These are phyloP conservation scores for Paramuricea clavata DNA, from an alignment of 92 coral and sea anemone genomes.

Conservation along the genomic window DNA sequence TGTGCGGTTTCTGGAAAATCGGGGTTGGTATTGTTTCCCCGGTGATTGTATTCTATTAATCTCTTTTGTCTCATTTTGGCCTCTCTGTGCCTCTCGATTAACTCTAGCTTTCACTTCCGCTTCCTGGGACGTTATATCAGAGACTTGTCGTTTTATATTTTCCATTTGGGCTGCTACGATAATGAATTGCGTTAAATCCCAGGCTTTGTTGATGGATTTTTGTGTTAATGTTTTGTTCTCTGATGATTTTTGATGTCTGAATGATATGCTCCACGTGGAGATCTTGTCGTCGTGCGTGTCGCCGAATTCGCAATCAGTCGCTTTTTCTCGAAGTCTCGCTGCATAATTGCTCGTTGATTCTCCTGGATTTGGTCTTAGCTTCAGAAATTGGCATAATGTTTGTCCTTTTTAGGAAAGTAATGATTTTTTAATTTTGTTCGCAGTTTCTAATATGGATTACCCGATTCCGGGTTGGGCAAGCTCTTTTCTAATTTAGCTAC, in stretches of 20 bases:
- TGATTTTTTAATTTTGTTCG: constrained; percentile 63
- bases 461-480: constrained; percentile 46
- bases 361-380: constrained; percentile 23
- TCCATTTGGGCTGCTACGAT: constrained; percentile 61
- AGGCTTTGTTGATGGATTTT: too few species aligned
- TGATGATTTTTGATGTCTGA: too few species aligned
- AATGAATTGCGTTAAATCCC: too few species aligned
- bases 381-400: constrained; percentile 47
- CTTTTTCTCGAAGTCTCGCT: constrained; percentile 53
- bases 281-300: constrained; percentile 56
- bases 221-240: too few species aligned
- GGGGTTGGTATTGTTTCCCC: constrained; percentile 15
- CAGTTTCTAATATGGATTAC: constrained; percentile 45
- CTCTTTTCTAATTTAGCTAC: constrained; percentile 70
- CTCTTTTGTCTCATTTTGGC: constrained; percentile 30
- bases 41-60: constrained; percentile 22
- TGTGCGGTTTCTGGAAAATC: constrained; percentile 8
- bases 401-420: constrained; percentile 59
- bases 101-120: neutral
- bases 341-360: constrained; percentile 34
- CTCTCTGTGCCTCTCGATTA: neutral
- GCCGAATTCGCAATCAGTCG: constrained; percentile 65
- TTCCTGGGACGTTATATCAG: constrained; percentile 70
- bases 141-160: constrained; percentile 61
- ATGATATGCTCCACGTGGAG: too few species aligned